Percentiles rank a stretch among this genome's conserved stretches.
Conservation (phyloP, 2,113 vertebrate genomes). For the Neotragus pygmaeus region DNA sequence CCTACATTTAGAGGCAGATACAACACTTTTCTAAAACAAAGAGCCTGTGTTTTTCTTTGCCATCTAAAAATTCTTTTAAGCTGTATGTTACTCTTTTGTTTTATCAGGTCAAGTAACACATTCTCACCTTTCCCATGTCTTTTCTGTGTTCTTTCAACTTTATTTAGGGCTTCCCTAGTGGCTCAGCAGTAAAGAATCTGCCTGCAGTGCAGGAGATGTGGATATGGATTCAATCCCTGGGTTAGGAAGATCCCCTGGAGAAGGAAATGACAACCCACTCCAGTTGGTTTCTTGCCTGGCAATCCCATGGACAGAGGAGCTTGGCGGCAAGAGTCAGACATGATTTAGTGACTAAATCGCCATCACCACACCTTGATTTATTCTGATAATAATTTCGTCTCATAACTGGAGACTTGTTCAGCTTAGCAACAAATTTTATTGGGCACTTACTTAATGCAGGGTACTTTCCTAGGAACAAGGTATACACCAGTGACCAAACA, state of each 20-base stretch:
- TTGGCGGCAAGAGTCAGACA: not conserved
- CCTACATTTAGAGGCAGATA: not conserved
- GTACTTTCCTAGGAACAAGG: not conserved
- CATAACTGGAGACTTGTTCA: not conserved
- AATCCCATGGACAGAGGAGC: not conserved
- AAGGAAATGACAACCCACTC: not conserved
- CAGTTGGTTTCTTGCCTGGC: not conserved
- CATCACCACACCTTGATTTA: not conserved
- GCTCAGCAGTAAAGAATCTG: not conserved
- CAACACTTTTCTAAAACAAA: conserved; percentile 16
- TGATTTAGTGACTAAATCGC: not conserved
- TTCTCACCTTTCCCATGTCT: not conserved
- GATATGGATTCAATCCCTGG: not conserved
- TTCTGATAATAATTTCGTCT: not conserved
- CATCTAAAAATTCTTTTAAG: not conserved
- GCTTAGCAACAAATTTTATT: conserved; percentile 9
- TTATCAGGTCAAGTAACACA: not conserved
- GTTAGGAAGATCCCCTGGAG: not conserved
- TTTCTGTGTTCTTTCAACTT: not conserved
- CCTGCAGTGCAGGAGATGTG: not conserved
- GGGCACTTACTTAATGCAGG: not conserved
- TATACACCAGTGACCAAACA: not conserved
- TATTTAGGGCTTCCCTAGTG: not conserved
- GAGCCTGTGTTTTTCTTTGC: not conserved
- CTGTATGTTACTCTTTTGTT: not conserved